These are phyloP conservation scores for Laothoe populi DNA, from an alignment of 2,888 invertebrate genomes.

Conservation along the genomic window DNA sequence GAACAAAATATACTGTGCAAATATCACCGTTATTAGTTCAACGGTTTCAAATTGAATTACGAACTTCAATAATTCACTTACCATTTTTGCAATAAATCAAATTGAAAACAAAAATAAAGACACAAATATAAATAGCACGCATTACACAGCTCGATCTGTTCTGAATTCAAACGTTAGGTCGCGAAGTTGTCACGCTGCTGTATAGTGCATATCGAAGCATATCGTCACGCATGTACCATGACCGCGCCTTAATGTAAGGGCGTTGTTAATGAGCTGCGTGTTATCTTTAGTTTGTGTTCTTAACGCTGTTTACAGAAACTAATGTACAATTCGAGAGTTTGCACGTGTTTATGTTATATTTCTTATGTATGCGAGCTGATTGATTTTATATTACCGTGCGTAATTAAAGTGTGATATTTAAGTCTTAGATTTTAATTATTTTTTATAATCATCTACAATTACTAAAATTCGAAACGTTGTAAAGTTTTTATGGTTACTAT, in stretches of 20 bases:
- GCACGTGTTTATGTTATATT: neutral
- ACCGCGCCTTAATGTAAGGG: neutral
- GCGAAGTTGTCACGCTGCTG: neutral
- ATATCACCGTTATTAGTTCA: too few relatives aligned
- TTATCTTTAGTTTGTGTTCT: slow-evolving; percentile 11
- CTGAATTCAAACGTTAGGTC: neutral
- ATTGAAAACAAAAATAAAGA: neutral
- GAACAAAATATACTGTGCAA: too few relatives aligned
- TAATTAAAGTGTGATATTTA: too few relatives aligned
- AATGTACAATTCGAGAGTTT: neutral
- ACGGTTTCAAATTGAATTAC: too few relatives aligned
- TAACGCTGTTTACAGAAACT: neutral
- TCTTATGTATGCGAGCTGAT: too few relatives aligned
- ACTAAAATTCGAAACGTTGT: too few relatives aligned
- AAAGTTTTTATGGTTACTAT: too few relatives aligned
- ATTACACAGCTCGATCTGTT: neutral
- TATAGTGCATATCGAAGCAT: slow-evolving; percentile 1
- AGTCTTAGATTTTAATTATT: too few relatives aligned
- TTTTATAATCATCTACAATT: too few relatives aligned
- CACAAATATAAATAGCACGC: slow-evolving; percentile 10
- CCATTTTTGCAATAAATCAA: neutral
- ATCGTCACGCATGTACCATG: slow-evolving; percentile 11
- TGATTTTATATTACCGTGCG: too few relatives aligned
- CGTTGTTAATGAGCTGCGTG: slow-evolving; percentile 13
- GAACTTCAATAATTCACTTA: neutral